Percentiles rank a stretch among this genome's conserved stretches.
Evolutionary conservation across 2,888 invertebrate species (phyloP).

Genomic region (Mongoloraphidia duomilia): DNA sequence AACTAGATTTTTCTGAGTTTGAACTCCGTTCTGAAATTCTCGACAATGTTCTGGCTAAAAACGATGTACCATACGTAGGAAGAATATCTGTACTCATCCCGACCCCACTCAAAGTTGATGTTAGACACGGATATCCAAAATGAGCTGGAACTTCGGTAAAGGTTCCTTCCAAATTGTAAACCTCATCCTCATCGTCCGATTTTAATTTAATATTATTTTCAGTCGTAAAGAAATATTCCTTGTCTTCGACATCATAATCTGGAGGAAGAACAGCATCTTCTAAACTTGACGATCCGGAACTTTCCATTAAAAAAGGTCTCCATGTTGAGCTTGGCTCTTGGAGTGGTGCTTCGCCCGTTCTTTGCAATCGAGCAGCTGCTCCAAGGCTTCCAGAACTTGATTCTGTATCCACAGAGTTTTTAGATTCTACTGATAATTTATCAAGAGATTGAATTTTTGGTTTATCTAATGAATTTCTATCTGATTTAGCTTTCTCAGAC

Average conservation of each 20-base stretch:
- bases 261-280: constrained; percentile 73
- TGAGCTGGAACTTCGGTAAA: constrained; percentile 45
- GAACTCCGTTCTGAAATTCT: constrained; percentile 80
- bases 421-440: constrained; percentile 43
- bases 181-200: constrained; percentile 23
- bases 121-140: constrained; percentile 53
- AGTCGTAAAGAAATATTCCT: constrained; percentile 28
- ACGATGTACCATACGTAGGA: neutral
- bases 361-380: constrained; percentile 41
- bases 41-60: constrained; percentile 59
- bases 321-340: constrained; percentile 65
- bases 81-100: constrained; percentile 31
- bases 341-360: constrained; percentile 39
- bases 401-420: constrained; percentile 52
- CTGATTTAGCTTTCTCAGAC: constrained; percentile 18
- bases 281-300: constrained; percentile 72
- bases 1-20: constrained; percentile 75
- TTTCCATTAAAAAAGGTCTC: constrained; percentile 71
- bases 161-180: constrained; percentile 23
- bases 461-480: constrained; percentile 22
- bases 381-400: constrained; percentile 62
- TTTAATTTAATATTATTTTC: constrained; percentile 15
- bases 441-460: constrained; percentile 25
- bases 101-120: constrained; percentile 34
- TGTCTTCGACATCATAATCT: constrained; percentile 41